Conservation (phyloP, 2,113 vertebrate species). For the Lota lota region DNA sequence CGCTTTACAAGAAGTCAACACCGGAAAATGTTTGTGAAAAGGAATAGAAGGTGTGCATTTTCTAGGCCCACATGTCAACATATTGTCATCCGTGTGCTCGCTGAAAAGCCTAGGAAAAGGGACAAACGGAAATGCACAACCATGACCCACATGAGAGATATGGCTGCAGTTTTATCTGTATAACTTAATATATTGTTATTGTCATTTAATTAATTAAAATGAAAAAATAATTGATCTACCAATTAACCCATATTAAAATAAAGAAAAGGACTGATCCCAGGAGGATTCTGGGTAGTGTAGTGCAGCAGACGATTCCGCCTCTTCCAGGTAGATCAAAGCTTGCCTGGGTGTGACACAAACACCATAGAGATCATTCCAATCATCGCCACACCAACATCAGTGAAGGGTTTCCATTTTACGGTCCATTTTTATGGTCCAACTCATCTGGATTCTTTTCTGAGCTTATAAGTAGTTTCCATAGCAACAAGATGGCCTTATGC, state of each 20-base stretch:
- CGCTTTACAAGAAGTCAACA: no score
- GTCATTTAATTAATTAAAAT: background rate
- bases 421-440: no score
- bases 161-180: background rate
- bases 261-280: background rate
- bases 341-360: background rate
- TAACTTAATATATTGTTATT: background rate
- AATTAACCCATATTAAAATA: background rate
- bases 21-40: background rate
- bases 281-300: conserved; percentile 7
- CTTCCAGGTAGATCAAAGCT: conserved; percentile 10
- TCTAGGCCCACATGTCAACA: conserved; percentile 37
- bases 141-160: background rate
- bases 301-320: background rate
- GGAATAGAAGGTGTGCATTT: no score
- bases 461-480: conserved; percentile 45
- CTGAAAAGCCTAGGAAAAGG: conserved; percentile 19
- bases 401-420: no score
- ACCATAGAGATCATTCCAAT: conserved; percentile 11
- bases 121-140: conserved; percentile 10
- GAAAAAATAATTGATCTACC: background rate
- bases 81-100: conserved; percentile 50
- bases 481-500: conserved; percentile 43
- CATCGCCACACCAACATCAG: conserved; percentile 14
- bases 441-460: no score